Percentiles rank a stretch among this genome's conserved stretches.
Conservation (phyloP, 2,888 invertebrate genomes). For the Tipula confusa region DNA sequence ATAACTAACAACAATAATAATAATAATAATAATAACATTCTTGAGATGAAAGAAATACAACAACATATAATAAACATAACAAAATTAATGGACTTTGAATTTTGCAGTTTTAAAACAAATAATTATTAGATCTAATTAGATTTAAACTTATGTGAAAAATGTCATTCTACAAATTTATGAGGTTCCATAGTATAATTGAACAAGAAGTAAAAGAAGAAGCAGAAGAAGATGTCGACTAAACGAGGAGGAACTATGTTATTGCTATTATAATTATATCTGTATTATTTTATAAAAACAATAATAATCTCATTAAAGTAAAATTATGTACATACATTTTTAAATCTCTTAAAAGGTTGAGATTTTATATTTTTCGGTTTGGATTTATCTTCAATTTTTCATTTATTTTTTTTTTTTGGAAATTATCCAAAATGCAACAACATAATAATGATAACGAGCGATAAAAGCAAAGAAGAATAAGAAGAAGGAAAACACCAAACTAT, state of each 20-base stretch:
- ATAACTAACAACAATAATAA: not conserved
- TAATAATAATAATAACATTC: not conserved
- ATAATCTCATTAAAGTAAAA: slow-evolving; percentile 20
- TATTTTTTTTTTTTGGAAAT: not conserved
- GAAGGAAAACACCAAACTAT: not conserved
- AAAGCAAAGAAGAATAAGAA: not conserved
- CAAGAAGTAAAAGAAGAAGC: not conserved
- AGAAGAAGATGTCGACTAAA: not conserved
- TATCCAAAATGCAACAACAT: slow-evolving; percentile 25
- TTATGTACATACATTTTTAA: not conserved
- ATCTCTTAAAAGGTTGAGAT: slow-evolving; percentile 1
- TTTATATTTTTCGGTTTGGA: not conserved
- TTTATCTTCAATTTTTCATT: not conserved
- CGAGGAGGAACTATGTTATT: not conserved
- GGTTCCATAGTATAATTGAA: not conserved
- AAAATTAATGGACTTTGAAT: slow-evolving; percentile 12
- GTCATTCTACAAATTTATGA: not conserved
- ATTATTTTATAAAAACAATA: not conserved
- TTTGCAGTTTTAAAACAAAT: not conserved
- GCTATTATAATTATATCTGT: not conserved
- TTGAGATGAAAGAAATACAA: not conserved
- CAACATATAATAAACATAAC: not conserved
- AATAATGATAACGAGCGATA: slow-evolving; percentile 20
- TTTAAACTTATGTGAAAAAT: slow-evolving; percentile 1
- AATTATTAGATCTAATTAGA: slow-evolving; percentile 16